These are phyloP conservation scores for Chitala chitala DNA, from an alignment of 2,113 vertebrate species.

Conservation along the genomic window DNA sequence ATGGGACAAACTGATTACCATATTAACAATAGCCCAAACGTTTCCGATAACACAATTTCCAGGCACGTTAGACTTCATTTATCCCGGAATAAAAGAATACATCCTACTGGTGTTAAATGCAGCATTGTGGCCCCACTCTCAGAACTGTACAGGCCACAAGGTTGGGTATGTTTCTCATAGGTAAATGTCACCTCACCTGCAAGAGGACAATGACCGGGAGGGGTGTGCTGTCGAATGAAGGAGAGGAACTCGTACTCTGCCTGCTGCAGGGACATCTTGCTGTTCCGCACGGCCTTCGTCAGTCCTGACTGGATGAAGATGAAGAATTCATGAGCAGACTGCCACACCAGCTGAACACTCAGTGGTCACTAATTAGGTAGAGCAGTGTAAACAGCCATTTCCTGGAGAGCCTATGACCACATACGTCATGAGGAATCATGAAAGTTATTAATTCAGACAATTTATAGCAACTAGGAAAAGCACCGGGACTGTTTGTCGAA, in stretches of 20 bases:
- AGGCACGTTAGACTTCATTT: no score
- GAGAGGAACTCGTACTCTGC: slow-evolving; percentile 94
- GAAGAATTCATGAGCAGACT: slow-evolving; percentile 9
- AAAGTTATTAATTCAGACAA: no score
- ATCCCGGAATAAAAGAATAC: background rate
- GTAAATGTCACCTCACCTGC: slow-evolving; percentile 68
- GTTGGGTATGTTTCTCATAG: background rate
- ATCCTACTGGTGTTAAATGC: background rate
- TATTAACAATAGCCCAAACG: no score
- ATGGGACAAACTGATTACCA: no score
- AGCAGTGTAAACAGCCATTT: no score
- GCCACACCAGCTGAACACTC: background rate
- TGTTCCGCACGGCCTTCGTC: slow-evolving; percentile 86
- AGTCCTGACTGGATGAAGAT: slow-evolving; percentile 80
- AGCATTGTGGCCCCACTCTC: background rate
- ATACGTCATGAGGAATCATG: no score
- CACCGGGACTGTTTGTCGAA: background rate
- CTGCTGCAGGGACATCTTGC: slow-evolving; percentile 78
- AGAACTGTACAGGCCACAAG: background rate
- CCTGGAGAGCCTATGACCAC: no score
- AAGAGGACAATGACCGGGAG: slow-evolving; percentile 86
- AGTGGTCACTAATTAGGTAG: no score
- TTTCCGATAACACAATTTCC: no score
- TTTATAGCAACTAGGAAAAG: slow-evolving; percentile 37
- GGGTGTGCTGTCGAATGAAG: slow-evolving; percentile 86